A percentile compares a stretch with the other conserved stretches of the same genome.
These are phyloP conservation scores for Oreochromis aureus DNA, from an alignment of 2,113 vertebrate genomes.

Conservation along the genomic window DNA sequence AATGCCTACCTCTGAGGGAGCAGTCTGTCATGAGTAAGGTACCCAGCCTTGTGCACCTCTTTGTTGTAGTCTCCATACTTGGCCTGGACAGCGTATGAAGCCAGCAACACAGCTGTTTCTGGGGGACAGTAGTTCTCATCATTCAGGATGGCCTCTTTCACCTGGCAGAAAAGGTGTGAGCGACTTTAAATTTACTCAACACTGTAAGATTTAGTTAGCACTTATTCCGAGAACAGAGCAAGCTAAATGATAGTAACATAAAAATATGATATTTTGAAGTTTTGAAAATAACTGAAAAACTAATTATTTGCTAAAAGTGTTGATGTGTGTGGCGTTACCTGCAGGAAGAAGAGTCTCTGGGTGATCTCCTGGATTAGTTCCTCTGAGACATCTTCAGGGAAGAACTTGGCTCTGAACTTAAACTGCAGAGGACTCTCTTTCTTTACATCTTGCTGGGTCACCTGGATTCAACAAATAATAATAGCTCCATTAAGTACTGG, in stretches of 20 bases:
- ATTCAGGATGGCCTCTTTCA: slow-evolving; percentile 96
- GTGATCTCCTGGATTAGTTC: slow-evolving; percentile 98
- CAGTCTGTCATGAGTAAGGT: slow-evolving; percentile 89
- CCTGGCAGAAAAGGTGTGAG: slow-evolving; percentile 65
- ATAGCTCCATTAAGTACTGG: background rate
- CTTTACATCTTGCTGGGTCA: slow-evolving; percentile 94
- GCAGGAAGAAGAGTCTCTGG: slow-evolving; percentile 95
- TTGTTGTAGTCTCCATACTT: slow-evolving; percentile 93
- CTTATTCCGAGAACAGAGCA: background rate
- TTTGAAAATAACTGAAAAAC: background rate
- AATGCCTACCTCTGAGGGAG: slow-evolving; percentile 89
- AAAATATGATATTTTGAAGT: background rate
- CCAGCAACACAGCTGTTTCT: slow-evolving; percentile 95
- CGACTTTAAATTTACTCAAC: background rate
- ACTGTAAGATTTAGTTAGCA: background rate
- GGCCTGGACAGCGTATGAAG: slow-evolving; percentile 93
- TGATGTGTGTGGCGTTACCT: slow-evolving; percentile 73
- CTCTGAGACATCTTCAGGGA: slow-evolving; percentile 96
- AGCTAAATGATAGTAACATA: fast-evolving
- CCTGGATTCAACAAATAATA: slow-evolving; percentile 61
- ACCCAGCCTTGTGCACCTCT: slow-evolving; percentile 89
- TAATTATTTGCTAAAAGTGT: background rate
- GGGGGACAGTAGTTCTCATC: slow-evolving; percentile 98
- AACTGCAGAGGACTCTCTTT: slow-evolving; percentile 97
- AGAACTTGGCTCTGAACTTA: slow-evolving; percentile 96